Evolutionary conservation across 2,797 vertebrate species (phyloP), one percentile per base, ranked within the genome.

Genomic region (Bovichtus variegatus): DNA sequence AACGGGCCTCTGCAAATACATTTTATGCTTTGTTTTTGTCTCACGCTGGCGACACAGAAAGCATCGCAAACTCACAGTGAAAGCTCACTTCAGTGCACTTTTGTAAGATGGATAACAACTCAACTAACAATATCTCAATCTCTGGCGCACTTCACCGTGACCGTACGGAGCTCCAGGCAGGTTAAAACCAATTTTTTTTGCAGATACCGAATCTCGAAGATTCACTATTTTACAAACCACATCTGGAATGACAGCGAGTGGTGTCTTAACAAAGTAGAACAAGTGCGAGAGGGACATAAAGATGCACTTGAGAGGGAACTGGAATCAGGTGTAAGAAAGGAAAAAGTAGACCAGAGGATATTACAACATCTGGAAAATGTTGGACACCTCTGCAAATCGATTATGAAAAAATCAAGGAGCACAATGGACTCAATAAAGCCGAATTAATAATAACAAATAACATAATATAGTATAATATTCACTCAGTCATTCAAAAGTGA

Each of bases 121-220:
- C 25, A n/a, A n/a, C n/a, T n/a, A n/a, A 55, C 10, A 16, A 51
- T 3, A 5, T 53, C 19, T 41, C 51, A 34, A 46, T 44, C 10
- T 9, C 25, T 10, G 41, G 2, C 1, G 1, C 34, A 4, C 9
- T 9, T 18, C 38, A 29, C 21, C 3, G 2, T 29, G 34, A 68
- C 69, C 18, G 43, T 31, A 23, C 58, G 25, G 18, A 19, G 5
- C 25, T 41, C 1, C 34, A 18, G 51, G 44, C 50, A 53, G 43
- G 23, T 71, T 21, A 19, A 66, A 74, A 71, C 54, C 75, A 78
- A 80, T 9, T n/a, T n/a, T n/a, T n/a, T n/a, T n/a, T n/a, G n/a
- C n/a, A n/a, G n/a, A n/a, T n/a, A n/a, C n/a, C n/a, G n/a, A n/a
- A n/a, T n/a, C n/a, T n/a, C n/a, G n/a, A n/a, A n/a, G n/a, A n/a